Evolutionary conservation across 2,888 invertebrate species (phyloP).

Genomic region (Adelphocoris suturalis): DNA sequence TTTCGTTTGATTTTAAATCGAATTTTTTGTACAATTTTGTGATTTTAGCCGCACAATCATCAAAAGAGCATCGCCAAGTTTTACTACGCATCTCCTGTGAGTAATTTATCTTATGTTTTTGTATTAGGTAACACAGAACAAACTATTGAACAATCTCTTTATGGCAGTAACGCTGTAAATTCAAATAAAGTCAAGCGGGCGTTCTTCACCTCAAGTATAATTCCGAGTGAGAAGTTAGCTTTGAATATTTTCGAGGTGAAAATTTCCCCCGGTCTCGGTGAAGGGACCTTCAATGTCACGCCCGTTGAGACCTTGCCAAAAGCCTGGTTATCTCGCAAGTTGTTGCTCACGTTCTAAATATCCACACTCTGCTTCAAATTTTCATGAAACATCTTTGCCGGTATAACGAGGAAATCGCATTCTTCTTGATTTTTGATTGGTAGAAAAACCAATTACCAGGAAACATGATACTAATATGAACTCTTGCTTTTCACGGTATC

Average conservation of each 20-base stretch:
- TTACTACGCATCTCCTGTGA: conserved; percentile 90
- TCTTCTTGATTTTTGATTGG: no score
- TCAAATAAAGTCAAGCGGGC: not conserved
- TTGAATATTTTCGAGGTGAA: not conserved
- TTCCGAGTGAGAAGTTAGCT: not conserved
- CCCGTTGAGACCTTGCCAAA: conserved; percentile 43
- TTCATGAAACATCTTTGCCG: conserved; percentile 5
- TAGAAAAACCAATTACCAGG: no score
- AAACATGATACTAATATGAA: no score
- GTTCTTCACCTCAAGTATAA: not conserved
- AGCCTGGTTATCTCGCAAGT: conserved; percentile 2
- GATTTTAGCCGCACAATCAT: conserved; percentile 93
- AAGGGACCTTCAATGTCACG: conserved; percentile 13
- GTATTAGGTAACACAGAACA: not conserved
- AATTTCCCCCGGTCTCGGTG: conserved; percentile 1
- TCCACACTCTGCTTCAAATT: not conserved
- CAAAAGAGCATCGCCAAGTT: conserved; percentile 92
- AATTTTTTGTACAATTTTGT: conserved; percentile 72
- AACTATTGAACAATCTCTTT: not conserved
- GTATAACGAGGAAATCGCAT: no score
- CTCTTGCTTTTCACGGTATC: no score
- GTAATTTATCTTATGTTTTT: conserved; percentile 75
- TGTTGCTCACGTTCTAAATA: not conserved
- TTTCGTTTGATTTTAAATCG: not conserved
- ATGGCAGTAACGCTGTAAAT: no score